phyloP scores from a whole-genome alignment of 2,797 vertebrate species.

The Cynopterus sphinx region DNA sequence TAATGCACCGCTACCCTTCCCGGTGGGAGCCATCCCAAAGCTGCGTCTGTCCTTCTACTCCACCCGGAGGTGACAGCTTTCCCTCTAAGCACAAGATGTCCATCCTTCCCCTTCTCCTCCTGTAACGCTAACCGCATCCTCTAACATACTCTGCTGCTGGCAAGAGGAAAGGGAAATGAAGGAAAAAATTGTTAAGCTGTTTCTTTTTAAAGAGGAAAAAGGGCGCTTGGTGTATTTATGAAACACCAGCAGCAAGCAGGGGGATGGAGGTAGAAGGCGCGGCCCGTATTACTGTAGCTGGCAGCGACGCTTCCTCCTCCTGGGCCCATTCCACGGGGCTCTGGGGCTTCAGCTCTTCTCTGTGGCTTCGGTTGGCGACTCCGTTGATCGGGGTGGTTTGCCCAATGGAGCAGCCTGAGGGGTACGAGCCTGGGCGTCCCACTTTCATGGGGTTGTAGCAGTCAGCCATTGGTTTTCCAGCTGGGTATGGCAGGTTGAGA shows the following conservation, averaged over 20 bases:
- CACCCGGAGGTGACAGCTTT: background rate
- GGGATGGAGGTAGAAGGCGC: background rate
- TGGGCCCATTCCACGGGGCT: background rate
- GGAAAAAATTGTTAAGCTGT: background rate
- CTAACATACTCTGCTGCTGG: background rate
- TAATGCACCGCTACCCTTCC: background rate
- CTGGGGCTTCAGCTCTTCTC: background rate
- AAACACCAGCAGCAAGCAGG: background rate
- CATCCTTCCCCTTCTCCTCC: background rate
- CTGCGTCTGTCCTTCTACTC: background rate
- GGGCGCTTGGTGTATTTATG: background rate
- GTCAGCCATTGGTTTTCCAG: background rate
- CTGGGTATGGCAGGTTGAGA: background rate
- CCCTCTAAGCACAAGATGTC: background rate
- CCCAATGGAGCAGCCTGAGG: background rate
- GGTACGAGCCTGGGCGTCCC: background rate
- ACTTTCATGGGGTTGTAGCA: background rate
- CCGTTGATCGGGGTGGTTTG: background rate
- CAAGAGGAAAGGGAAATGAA: background rate
- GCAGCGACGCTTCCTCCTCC: background rate
- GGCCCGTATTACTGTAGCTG: no score
- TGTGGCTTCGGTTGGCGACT: background rate
- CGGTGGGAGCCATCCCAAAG: background rate
- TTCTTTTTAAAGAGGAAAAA: background rate
- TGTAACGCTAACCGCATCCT: background rate